These are phyloP conservation scores for Rhaphigaster nebulosa DNA, from an alignment of 2,888 invertebrate genomes.

Conservation along the genomic window DNA sequence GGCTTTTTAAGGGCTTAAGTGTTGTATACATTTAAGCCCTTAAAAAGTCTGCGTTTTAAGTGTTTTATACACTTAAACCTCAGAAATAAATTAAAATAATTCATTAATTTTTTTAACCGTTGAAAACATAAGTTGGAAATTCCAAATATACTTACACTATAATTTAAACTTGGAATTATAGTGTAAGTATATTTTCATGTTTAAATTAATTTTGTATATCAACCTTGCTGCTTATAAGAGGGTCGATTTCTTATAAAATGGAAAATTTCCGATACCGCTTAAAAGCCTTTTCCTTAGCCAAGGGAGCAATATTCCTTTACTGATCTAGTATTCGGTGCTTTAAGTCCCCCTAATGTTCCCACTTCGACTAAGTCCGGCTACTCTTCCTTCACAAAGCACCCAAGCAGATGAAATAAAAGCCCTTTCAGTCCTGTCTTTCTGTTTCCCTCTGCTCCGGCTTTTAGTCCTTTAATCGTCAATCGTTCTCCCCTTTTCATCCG, in stretches of 20 bases:
- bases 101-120: too few relatives aligned
- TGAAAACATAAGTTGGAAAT: too few relatives aligned
- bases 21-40: too few relatives aligned
- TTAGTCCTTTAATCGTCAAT: conserved; percentile 39
- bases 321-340: conserved; percentile 33
- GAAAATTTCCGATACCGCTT: conserved; percentile 15
- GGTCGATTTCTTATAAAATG: not conserved
- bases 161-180: too few relatives aligned
- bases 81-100: too few relatives aligned
- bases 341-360: conserved; percentile 26
- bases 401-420: conserved; percentile 41
- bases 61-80: too few relatives aligned
- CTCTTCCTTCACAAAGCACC: conserved; percentile 35
- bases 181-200: too few relatives aligned
- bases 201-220: not conserved
- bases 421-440: conserved; percentile 30
- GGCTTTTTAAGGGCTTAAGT: too few relatives aligned
- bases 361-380: conserved; percentile 37
- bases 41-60: too few relatives aligned
- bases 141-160: too few relatives aligned
- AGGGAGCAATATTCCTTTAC: conserved; percentile 6
- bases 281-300: conserved; percentile 9
- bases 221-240: not conserved
- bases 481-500: not conserved
- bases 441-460: not conserved